phyloP scores from a whole-genome alignment of 2,113 vertebrate species.

The Oophaga pumilio region DNA sequence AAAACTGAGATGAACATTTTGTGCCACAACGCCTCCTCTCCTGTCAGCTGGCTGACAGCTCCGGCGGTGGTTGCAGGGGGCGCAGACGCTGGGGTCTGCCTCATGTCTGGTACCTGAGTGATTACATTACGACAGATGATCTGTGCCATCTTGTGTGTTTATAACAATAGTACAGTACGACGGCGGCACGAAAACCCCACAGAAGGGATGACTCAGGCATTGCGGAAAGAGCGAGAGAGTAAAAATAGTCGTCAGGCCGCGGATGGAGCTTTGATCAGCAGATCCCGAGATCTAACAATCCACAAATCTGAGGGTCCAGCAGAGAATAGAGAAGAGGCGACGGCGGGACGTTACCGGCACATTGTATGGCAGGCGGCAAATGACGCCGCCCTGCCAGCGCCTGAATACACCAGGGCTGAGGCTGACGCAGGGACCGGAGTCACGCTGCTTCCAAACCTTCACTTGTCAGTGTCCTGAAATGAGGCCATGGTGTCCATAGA shows the following conservation, averaged over 20 bases:
- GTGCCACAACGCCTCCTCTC: not conserved
- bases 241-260: not conserved
- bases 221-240: not conserved
- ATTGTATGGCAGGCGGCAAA: not conserved
- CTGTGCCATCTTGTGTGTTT: not conserved
- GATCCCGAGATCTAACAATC: not conserved
- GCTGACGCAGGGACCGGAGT: not conserved
- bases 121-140: not conserved
- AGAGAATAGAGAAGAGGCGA: not conserved
- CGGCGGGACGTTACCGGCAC: not conserved
- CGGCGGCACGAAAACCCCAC: not conserved
- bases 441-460: not conserved
- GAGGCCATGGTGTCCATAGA: not conserved
- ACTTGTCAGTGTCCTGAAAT: not conserved
- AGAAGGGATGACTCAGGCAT: slow-evolving; percentile 23
- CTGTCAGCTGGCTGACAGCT: not conserved
- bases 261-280: not conserved
- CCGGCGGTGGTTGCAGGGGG: not conserved
- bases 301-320: not conserved
- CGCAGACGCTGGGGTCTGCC: not conserved
- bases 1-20: slow-evolving; percentile 13
- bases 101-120: slow-evolving; percentile 10
- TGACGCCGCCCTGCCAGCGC: not conserved
- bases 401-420: not conserved
- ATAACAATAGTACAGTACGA: slow-evolving; percentile 3